phyloP scores from a whole-genome alignment of 2,797 vertebrate species.

The Pagetopsis macropterus region DNA sequence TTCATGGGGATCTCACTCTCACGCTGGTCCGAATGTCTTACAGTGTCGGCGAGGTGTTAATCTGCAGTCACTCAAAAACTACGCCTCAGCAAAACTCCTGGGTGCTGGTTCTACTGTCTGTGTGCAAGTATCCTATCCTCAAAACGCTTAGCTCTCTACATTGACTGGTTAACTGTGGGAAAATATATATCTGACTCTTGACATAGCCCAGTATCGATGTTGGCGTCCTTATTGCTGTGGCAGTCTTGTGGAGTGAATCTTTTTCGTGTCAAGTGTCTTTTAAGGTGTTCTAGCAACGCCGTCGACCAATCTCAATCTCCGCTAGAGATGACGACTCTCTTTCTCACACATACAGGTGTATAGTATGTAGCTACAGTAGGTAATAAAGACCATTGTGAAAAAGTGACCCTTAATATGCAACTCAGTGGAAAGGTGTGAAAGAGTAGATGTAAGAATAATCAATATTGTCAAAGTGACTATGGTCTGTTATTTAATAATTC shows the following conservation, averaged over 20 bases:
- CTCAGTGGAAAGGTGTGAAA: slow-evolving; percentile 82
- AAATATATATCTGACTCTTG: slow-evolving; percentile 75
- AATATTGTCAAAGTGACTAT: slow-evolving; percentile 79
- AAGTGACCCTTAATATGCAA: slow-evolving; percentile 87
- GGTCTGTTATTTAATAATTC: slow-evolving; percentile 78
- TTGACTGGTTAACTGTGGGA: slow-evolving; percentile 82
- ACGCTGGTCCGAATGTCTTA: slow-evolving; percentile 60
- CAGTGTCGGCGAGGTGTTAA: slow-evolving; percentile 53
- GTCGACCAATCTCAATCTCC: slow-evolving; percentile 73
- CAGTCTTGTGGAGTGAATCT: slow-evolving; percentile 82
- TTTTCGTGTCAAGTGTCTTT: slow-evolving; percentile 81
- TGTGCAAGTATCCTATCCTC: slow-evolving; percentile 51
- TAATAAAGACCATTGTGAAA: slow-evolving; percentile 83
- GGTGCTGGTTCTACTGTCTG: slow-evolving; percentile 53
- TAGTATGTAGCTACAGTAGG: slow-evolving; percentile 83
- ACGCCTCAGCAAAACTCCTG: slow-evolving; percentile 50
- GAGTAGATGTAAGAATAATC: slow-evolving; percentile 79
- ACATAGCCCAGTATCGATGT: slow-evolving; percentile 82
- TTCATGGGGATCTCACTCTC: slow-evolving; percentile 64
- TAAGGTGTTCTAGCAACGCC: slow-evolving; percentile 75
- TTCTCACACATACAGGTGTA: slow-evolving; percentile 74
- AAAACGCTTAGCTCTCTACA: slow-evolving; percentile 72
- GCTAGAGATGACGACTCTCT: slow-evolving; percentile 57
- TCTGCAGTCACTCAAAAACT: slow-evolving; percentile 42
- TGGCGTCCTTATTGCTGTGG: slow-evolving; percentile 81